Conservation (phyloP, 2,888 invertebrate genomes). For the Drosophila histrio region DNA sequence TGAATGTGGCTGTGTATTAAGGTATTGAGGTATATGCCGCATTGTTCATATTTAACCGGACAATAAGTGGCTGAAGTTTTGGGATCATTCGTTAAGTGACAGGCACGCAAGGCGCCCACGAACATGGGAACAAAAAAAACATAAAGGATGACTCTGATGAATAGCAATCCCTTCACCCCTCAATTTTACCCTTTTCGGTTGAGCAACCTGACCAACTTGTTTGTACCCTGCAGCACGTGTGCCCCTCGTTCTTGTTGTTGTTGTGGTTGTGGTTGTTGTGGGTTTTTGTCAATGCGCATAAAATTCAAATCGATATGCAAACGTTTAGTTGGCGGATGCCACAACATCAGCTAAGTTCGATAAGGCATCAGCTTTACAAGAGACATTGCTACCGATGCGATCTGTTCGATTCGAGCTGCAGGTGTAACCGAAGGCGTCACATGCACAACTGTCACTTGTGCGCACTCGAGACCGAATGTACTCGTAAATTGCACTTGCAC, state of each 20-base stretch:
- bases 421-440: conserved; percentile 78
- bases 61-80: conserved; percentile 58
- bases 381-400: conserved; percentile 47
- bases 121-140: conserved; percentile 22
- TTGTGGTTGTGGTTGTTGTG: conserved; percentile 18
- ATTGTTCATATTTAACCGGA: conserved; percentile 60
- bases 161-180: conserved; percentile 22
- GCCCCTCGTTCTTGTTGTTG: not conserved
- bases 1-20: conserved; percentile 11
- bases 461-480: conserved; percentile 40
- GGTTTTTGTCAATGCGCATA: conserved; percentile 60
- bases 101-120: conserved; percentile 77
- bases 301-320: conserved; percentile 76
- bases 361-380: conserved; percentile 54
- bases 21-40: conserved; percentile 50
- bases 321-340: conserved; percentile 65
- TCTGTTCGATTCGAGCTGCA: conserved; percentile 46
- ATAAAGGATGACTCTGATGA: conserved; percentile 15
- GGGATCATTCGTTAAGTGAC: conserved; percentile 69
- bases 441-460: conserved; percentile 66
- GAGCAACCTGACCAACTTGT: not conserved
- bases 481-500: conserved; percentile 74
- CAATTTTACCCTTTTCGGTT: not conserved
- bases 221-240: conserved; percentile 59
- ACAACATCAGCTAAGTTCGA: conserved; percentile 61